Percentiles rank a stretch among this genome's conserved stretches.
Conservation (phyloP, 2,888 invertebrate species). For the Drosophila recens region DNA sequence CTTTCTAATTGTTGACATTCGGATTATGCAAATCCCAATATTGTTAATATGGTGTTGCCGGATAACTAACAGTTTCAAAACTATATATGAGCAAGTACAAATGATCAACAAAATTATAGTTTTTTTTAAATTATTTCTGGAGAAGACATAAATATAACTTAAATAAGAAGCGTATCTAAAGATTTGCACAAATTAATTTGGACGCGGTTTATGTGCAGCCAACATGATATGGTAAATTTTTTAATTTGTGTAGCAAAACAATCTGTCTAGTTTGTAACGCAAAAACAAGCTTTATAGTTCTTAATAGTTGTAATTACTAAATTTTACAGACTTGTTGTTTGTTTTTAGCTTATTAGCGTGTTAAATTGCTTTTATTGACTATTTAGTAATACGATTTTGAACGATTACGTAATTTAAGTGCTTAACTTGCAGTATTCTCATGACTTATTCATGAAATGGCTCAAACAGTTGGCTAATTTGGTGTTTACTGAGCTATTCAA, state of each 20-base stretch:
- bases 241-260: not conserved
- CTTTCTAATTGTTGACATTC: too few relatives aligned
- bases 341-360: slow-evolving; percentile 14
- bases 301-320: not conserved
- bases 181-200: not conserved
- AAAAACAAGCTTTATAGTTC: not conserved
- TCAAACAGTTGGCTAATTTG: slow-evolving; percentile 39
- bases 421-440: slow-evolving; percentile 35
- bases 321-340: slow-evolving; percentile 7
- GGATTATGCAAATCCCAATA: not conserved
- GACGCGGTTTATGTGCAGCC: not conserved
- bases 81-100: not conserved
- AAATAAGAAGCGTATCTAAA: not conserved
- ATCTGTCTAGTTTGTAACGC: not conserved
- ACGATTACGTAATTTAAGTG: slow-evolving; percentile 32
- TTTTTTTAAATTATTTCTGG: not conserved
- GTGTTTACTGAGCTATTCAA: slow-evolving; percentile 37
- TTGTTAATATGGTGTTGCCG: not conserved
- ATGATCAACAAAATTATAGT: not conserved
- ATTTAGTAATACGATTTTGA: slow-evolving; percentile 18
- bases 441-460: slow-evolving; percentile 48
- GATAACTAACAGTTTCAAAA: not conserved
- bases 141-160: too few relatives aligned
- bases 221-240: not conserved
- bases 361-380: slow-evolving; percentile 28